phyloP scores from a whole-genome alignment of 2,888 invertebrate genomes.

The Neocrepidodera transversa region DNA sequence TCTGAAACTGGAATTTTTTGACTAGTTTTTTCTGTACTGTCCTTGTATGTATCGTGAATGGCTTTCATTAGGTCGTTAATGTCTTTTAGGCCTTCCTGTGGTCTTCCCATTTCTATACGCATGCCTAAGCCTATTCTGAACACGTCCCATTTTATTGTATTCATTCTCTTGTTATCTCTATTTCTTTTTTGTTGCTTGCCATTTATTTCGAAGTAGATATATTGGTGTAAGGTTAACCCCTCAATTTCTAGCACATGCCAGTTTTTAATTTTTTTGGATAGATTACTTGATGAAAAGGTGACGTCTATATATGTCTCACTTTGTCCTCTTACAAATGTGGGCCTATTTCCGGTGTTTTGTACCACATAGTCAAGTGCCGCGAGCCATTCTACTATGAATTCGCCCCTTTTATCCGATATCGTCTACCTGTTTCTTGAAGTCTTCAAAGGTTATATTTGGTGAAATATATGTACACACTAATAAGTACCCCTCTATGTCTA shows the following conservation, averaged over 20 bases:
- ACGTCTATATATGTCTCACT: constrained; percentile 2
- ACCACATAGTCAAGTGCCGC: not conserved
- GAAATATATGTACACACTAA: not conserved
- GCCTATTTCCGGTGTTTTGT: constrained; percentile 2
- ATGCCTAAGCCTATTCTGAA: not conserved
- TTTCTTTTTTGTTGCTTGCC: not conserved
- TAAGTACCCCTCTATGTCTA: not conserved
- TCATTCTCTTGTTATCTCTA: not conserved
- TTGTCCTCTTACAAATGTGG: constrained; percentile 16
- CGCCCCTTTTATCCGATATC: constrained; percentile 9
- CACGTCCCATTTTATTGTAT: not conserved
- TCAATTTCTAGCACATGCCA: constrained; percentile 21
- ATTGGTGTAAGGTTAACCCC: constrained; percentile 8
- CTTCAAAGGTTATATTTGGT: constrained; percentile 10
- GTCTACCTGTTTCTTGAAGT: not conserved
- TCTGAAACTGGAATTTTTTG: too few species aligned
- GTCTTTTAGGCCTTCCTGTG: too few species aligned
- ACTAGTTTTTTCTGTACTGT: not conserved
- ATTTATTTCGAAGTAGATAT: constrained; percentile 13
- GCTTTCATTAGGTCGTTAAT: not conserved
- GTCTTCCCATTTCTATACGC: not conserved
- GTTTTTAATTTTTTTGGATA: constrained; percentile 11
- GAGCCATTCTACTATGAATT: constrained; percentile 11
- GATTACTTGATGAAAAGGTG: constrained; percentile 2
- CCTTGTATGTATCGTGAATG: constrained; percentile 1